Base-by-base conservation (phyloP, 2,797 vertebrate species). In the Epinephelus awoara region DNA sequence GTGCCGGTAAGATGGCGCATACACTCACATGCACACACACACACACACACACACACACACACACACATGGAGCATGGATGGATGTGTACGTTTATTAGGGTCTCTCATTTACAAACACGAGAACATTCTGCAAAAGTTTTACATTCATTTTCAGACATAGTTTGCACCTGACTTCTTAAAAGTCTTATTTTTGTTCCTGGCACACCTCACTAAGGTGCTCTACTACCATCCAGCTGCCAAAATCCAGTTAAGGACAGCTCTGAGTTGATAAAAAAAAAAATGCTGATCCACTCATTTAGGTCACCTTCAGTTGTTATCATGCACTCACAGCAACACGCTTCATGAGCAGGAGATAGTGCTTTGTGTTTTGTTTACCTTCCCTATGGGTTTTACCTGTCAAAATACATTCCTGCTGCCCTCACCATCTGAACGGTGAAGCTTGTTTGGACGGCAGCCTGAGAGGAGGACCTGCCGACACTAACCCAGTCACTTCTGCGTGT, bases 1-100 rank as follows among this genome's bases (percentile, higher is more conserved):
- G 96, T 98, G 0, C 91, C 89, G 82, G 94, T 95, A 82, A 90
- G 90, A 67, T 6, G 12, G 23, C 50, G 27, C 42, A n/a, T 10
- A 59, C n/a, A 47, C 29, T 5, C 23, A 9, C 8, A 11, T 17
- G 4, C 38, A 47, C 23, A 23, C 23, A 23, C 23, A 23, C 23
- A 23, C 23, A 23, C 23, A 23, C 23, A 23, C 23, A 23, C 23
- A 23, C 23, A 23, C 23, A 23, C 23, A 23, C 15, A 62, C 40
- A 23, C 10, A 42, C 15, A 58, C 6, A 80, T 6, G 50, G 3
- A 34, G 13, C 44, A n/a, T 2, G 58, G 23, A 52, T 40, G 5
- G 29, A 46, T 27, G 12, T 6, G 38, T 2, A 29, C 1, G 0
- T 54, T 7, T 27, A 34, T 21, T 21, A 19, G 3, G 5, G 17